A percentile compares a stretch with the other conserved stretches of the same genome.
Conservation (phyloP, 2,888 invertebrate genomes). For the Microctonus aethiopoides region DNA sequence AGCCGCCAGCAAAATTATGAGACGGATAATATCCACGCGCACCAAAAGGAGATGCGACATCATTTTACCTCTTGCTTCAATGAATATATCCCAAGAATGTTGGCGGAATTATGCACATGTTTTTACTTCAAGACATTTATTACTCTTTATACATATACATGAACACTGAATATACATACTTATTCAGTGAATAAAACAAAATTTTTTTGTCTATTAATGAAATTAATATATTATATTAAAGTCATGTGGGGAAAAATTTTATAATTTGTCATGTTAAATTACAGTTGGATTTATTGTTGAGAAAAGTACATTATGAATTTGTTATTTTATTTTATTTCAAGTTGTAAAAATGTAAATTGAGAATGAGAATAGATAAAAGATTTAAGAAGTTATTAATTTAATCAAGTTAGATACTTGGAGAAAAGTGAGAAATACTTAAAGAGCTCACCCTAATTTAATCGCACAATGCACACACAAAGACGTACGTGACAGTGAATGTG, state of each 20-base stretch:
- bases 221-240: no score
- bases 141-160: background rate
- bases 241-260: no score
- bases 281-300: no score
- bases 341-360: background rate
- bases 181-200: slow-evolving; percentile 25
- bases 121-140: background rate
- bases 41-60: slow-evolving; percentile 28
- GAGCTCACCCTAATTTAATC: slow-evolving; percentile 2
- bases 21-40: slow-evolving; percentile 53
- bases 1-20: slow-evolving; percentile 58
- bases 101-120: background rate
- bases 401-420: background rate
- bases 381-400: background rate
- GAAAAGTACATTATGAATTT: background rate
- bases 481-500: background rate
- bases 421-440: background rate
- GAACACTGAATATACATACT: background rate
- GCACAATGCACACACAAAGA: slow-evolving; percentile 1
- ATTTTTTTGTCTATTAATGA: no score
- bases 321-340: background rate
- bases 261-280: background rate
- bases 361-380: background rate
- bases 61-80: slow-evolving; percentile 4
- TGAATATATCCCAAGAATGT: slow-evolving; percentile 30